Conservation (phyloP, 2,888 invertebrate species). For the Andrena dorsata region DNA sequence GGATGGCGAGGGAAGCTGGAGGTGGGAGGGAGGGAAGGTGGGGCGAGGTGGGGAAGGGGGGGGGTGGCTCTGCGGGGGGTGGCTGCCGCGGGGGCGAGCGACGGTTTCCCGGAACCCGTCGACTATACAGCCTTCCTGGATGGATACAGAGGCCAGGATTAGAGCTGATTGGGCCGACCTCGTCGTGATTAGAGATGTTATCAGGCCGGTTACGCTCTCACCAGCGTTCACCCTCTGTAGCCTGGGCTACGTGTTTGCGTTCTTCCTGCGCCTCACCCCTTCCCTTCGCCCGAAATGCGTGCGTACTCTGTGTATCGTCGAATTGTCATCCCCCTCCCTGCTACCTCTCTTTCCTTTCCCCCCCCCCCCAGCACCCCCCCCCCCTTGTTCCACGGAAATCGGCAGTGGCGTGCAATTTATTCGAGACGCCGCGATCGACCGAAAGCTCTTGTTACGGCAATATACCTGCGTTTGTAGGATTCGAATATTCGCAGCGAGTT, state of each 20-base stretch:
- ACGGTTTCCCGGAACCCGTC: conserved; percentile 78
- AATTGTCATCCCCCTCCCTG: conserved; percentile 38
- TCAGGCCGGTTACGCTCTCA: conserved; percentile 79
- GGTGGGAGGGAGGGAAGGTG: conserved; percentile 24
- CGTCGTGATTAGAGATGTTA: conserved; percentile 85
- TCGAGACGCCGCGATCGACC: not conserved
- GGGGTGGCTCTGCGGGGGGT: conserved; percentile 11
- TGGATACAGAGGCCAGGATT: conserved; percentile 81
- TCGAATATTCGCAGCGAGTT: no score
- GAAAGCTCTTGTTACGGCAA: not conserved
- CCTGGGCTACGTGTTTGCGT: conserved; percentile 73
- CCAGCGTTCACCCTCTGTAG: conserved; percentile 68
- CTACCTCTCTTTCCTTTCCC: not conserved
- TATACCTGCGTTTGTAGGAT: not conserved
- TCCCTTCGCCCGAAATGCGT: conserved; percentile 28
- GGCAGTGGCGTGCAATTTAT: conserved; percentile 3
- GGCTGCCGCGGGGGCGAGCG: conserved; percentile 64
- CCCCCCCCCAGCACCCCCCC: not conserved
- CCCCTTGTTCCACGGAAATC: not conserved
- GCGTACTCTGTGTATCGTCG: conserved; percentile 39
- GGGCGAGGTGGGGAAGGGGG: conserved; percentile 3
- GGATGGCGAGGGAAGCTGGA: not conserved
- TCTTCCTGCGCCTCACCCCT: conserved; percentile 64
- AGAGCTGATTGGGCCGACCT: conserved; percentile 84
- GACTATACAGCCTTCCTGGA: conserved; percentile 74